phyloP scores from a whole-genome alignment of 2,888 invertebrate species.

The Dilophus febrilis region DNA sequence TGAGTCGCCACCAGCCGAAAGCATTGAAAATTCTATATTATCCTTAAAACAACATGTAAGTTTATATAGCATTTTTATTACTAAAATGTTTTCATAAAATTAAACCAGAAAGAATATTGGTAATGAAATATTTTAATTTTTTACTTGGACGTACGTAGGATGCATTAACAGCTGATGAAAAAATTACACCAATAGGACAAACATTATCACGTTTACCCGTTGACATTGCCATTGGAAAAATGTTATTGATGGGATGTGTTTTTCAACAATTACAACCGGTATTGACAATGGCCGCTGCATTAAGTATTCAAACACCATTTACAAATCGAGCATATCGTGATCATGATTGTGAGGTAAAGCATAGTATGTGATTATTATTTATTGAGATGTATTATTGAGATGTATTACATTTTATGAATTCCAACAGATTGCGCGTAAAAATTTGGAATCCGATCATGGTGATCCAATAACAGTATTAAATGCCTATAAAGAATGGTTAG shows the following conservation, averaged over 20 bases:
- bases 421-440: constrained; percentile 54
- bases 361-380: not conserved
- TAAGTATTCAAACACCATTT: constrained; percentile 87
- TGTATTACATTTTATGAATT: constrained; percentile 11
- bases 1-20: constrained; percentile 72
- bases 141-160: constrained; percentile 35
- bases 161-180: constrained; percentile 62
- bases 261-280: constrained; percentile 80
- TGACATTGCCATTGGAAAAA: constrained; percentile 89
- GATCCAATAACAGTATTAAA: constrained; percentile 85
- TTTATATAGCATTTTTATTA: not conserved
- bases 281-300: constrained; percentile 72
- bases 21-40: constrained; percentile 71
- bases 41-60: constrained; percentile 67
- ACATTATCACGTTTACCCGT: constrained; percentile 82
- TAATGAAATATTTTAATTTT: not conserved
- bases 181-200: constrained; percentile 70
- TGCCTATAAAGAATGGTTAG: constrained; percentile 76
- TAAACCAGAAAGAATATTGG: not conserved
- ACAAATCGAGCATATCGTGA: constrained; percentile 79
- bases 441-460: constrained; percentile 84
- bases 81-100: constrained; percentile 4
- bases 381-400: not conserved
- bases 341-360: constrained; percentile 54
- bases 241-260: constrained; percentile 79